These are phyloP conservation scores for Zaprionus taronus DNA, from an alignment of 1,140 invertebrate species.

Conservation along the genomic window DNA sequence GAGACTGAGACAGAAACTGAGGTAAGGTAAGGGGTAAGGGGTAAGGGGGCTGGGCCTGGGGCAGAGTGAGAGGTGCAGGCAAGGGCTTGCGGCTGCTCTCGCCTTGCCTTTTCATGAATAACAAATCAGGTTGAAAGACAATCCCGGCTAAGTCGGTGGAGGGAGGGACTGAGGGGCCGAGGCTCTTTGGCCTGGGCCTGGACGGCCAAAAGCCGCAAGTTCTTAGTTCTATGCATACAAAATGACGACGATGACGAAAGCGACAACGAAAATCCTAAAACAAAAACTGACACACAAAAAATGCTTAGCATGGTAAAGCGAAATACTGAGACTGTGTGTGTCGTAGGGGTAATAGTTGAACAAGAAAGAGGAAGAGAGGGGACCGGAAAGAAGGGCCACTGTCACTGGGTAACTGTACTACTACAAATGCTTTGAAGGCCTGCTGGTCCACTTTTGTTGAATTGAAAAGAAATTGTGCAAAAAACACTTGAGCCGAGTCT, in stretches of 20 bases:
- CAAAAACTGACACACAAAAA: slow-evolving; percentile 61
- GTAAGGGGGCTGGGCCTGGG: neutral
- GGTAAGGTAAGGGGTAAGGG: neutral
- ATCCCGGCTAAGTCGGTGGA: slow-evolving; percentile 40
- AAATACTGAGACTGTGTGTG: neutral
- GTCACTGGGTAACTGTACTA: slow-evolving; percentile 33
- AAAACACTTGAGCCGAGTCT: slow-evolving; percentile 72
- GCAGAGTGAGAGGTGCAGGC: neutral
- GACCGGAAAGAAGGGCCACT: neutral
- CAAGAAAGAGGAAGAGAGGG: neutral
- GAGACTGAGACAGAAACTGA: neutral
- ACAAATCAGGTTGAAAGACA: slow-evolving; percentile 80
- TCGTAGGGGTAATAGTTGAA: neutral
- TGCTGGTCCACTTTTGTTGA: slow-evolving; percentile 77
- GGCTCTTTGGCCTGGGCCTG: slow-evolving; percentile 48
- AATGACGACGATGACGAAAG: slow-evolving; percentile 26
- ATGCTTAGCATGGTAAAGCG: slow-evolving; percentile 58
- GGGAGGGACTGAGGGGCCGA: slow-evolving; percentile 24
- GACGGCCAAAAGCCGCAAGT: slow-evolving; percentile 76
- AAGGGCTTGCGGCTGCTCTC: slow-evolving; percentile 9
- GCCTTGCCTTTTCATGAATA: slow-evolving; percentile 74
- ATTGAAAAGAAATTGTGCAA: slow-evolving; percentile 82
- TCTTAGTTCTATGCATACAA: slow-evolving; percentile 69
- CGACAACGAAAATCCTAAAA: slow-evolving; percentile 65
- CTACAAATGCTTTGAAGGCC: slow-evolving; percentile 51